A percentile compares a stretch with the other conserved stretches of the same genome.
Evolutionary conservation across 1,140 invertebrate species (phyloP).

Genomic region (Lanistes nyassanus): DNA sequence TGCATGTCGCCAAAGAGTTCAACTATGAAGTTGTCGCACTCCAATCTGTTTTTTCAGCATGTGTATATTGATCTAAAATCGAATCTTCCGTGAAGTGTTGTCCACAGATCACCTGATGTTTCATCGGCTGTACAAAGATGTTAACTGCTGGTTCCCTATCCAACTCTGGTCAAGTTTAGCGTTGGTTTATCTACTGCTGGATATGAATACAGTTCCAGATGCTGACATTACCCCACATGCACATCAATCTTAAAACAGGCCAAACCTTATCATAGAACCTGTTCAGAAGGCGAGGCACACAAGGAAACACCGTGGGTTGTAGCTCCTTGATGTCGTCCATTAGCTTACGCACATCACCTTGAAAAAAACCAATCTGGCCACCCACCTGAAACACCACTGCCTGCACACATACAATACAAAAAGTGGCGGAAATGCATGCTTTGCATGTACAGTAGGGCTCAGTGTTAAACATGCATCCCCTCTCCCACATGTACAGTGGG

Average conservation of each 20-base stretch:
- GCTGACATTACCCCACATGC: no score
- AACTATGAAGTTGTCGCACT: no score
- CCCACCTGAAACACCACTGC: slow-evolving; percentile 78
- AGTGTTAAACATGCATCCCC: not conserved
- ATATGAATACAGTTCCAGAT: no score
- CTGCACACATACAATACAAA: slow-evolving; percentile 38
- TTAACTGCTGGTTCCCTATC: no score
- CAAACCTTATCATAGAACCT: slow-evolving; percentile 80
- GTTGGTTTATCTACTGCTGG: no score
- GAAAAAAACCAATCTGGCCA: slow-evolving; percentile 92
- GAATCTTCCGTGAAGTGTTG: no score
- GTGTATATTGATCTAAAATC: no score
- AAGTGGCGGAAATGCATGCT: not conserved
- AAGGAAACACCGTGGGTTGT: slow-evolving; percentile 92
- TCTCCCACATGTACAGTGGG: not conserved
- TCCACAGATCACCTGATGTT: no score
- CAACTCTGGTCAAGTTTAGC: no score
- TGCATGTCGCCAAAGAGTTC: no score
- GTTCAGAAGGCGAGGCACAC: slow-evolving; percentile 93
- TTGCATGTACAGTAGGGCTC: not conserved
- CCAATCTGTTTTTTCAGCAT: no score
- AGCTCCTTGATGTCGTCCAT: slow-evolving; percentile 93
- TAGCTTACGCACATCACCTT: slow-evolving; percentile 89
- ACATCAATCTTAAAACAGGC: not conserved
- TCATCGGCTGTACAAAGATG: no score